Evolutionary conservation across 2,888 invertebrate genomes (phyloP).

Genomic region (Pheosia tremula): DNA sequence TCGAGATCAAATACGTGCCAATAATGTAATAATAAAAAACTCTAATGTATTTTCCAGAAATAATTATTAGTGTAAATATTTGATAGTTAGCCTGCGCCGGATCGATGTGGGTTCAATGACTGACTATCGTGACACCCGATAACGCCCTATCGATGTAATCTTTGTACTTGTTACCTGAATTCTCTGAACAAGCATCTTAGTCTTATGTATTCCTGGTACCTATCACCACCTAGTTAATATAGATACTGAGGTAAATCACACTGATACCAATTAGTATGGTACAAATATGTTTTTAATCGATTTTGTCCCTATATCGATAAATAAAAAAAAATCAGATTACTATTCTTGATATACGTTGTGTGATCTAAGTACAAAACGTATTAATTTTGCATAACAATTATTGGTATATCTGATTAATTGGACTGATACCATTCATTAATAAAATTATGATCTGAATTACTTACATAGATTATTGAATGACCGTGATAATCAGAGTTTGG

Average conservation of each 20-base stretch:
- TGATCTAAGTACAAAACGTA: not conserved
- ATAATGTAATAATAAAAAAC: no score
- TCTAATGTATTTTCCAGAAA: conserved; percentile 24
- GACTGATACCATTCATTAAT: not conserved
- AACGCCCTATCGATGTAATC: conserved; percentile 46
- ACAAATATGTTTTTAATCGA: no score
- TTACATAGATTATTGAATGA: not conserved
- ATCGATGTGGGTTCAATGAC: conserved; percentile 45
- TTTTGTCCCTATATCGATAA: no score
- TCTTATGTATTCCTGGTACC: conserved; percentile 2
- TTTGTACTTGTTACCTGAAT: conserved; percentile 57
- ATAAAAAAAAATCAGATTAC: no score
- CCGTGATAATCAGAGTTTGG: not conserved
- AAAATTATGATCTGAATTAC: not conserved
- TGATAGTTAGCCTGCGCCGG: conserved; percentile 17
- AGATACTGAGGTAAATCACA: no score
- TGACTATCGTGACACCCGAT: conserved; percentile 47
- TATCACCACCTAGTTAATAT: not conserved
- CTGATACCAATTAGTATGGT: no score
- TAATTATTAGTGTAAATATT: conserved; percentile 27
- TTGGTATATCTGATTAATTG: not conserved
- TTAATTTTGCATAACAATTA: not conserved
- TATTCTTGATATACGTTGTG: no score
- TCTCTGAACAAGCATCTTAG: conserved; percentile 38
- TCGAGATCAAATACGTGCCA: no score